A percentile compares a stretch with the other conserved stretches of the same genome.
These are phyloP conservation scores for Eutolmus rufibarbis DNA, from an alignment of 2,888 invertebrate species.

Conservation along the genomic window DNA sequence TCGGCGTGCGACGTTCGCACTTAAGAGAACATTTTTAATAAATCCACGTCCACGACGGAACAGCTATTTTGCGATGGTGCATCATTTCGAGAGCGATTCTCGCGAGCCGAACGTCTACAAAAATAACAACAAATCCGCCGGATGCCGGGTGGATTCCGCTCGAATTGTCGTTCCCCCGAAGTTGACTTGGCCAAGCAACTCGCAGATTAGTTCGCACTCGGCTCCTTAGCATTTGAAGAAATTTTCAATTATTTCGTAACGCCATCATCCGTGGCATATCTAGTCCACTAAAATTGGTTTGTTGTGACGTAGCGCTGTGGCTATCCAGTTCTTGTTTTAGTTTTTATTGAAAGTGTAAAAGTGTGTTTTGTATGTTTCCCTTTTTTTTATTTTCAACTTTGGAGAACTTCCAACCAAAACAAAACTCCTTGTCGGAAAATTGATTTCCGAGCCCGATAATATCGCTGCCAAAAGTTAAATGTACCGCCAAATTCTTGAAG, in stretches of 20 bases:
- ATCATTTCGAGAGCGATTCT: background rate
- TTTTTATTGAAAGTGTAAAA: background rate
- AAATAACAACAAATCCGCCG: conserved; percentile 32
- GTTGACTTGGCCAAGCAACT: background rate
- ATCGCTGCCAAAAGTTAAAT: conserved; percentile 29
- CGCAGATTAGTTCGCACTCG: background rate
- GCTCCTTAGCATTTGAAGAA: background rate
- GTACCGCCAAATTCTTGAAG: conserved; percentile 27
- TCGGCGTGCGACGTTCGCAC: background rate
- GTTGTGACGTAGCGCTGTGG: background rate
- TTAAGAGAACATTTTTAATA: background rate
- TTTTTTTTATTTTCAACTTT: background rate
- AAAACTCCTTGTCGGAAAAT: background rate
- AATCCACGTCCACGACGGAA: background rate
- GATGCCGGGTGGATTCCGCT: conserved; percentile 29
- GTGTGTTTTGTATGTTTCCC: conserved; percentile 6
- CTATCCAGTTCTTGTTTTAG: background rate
- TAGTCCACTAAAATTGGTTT: background rate
- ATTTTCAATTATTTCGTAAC: background rate
- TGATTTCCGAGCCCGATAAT: background rate
- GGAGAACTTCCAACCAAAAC: background rate
- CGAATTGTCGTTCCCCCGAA: background rate
- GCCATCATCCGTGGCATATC: background rate
- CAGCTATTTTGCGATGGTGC: conserved; percentile 13
- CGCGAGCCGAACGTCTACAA: background rate